Evolutionary conservation across 2,113 vertebrate genomes (phyloP).

Genomic region (Pangasianodon gigas): DNA sequence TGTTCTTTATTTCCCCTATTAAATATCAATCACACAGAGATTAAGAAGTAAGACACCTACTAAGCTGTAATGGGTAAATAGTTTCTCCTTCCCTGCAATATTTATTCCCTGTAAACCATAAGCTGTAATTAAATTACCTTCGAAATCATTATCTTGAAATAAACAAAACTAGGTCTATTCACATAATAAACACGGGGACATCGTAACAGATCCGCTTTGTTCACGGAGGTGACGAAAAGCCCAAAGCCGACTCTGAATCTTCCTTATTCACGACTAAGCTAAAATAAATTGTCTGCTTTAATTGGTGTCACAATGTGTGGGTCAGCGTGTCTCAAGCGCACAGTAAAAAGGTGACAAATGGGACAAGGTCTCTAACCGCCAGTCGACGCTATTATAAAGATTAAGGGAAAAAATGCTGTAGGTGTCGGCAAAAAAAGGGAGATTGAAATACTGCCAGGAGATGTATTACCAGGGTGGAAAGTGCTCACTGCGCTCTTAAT

Average conservation of each 20-base stretch:
- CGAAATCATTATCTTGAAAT: neutral
- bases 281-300: slow-evolving; percentile 73
- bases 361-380: slow-evolving; percentile 59
- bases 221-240: neutral
- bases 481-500: slow-evolving; percentile 46
- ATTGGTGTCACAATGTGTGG: slow-evolving; percentile 75
- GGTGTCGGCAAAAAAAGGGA: slow-evolving; percentile 53
- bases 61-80: slow-evolving; percentile 7
- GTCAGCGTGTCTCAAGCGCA: slow-evolving; percentile 62
- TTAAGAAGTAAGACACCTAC: slow-evolving; percentile 38
- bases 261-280: slow-evolving; percentile 65
- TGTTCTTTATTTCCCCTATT: slow-evolving; percentile 48
- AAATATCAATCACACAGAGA: slow-evolving; percentile 43
- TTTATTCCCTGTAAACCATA: neutral
- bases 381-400: slow-evolving; percentile 68
- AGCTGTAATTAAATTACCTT: neutral
- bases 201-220: neutral
- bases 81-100: neutral
- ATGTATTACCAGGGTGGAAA: slow-evolving; percentile 54
- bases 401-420: slow-evolving; percentile 63
- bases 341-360: slow-evolving; percentile 71
- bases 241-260: neutral
- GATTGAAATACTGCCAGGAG: slow-evolving; percentile 57
- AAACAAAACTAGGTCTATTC: neutral
- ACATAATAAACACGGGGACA: neutral